Percentiles rank a stretch among this genome's conserved stretches.
These are phyloP conservation scores for Psix sp. DNA, from an alignment of 1,140 invertebrate species.

Conservation along the genomic window DNA sequence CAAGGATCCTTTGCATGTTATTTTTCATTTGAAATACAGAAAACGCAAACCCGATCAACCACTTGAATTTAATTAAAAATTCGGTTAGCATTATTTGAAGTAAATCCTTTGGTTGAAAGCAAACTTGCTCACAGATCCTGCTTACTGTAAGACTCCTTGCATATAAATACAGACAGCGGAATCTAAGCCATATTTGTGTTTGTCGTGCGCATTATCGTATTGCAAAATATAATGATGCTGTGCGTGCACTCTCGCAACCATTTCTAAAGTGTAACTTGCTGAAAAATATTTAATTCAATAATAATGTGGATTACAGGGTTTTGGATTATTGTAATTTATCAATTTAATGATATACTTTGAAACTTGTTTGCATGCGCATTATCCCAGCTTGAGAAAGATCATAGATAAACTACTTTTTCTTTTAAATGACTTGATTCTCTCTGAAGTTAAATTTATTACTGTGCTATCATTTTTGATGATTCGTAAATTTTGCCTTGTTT, in stretches of 20 bases:
- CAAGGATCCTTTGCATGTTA: too few relatives aligned
- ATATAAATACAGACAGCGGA: constrained; percentile 5
- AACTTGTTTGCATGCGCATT: constrained; percentile 31
- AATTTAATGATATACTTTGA: constrained; percentile 47
- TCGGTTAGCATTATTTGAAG: too few relatives aligned
- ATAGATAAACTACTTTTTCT: constrained; percentile 16
- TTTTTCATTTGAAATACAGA: too few relatives aligned
- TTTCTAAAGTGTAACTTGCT: constrained; percentile 31
- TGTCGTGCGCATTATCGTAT: constrained; percentile 22
- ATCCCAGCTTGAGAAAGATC: constrained; percentile 29
- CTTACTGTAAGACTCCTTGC: neutral
- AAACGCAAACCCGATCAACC: too few relatives aligned
- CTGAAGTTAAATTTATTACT: too few relatives aligned
- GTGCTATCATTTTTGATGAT: too few relatives aligned
- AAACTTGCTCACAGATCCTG: constrained; percentile 5
- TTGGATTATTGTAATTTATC: constrained; percentile 41
- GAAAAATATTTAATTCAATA: constrained; percentile 42
- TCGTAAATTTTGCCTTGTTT: too few relatives aligned
- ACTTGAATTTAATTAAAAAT: too few relatives aligned
- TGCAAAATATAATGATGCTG: constrained; percentile 38
- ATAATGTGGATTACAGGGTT: constrained; percentile 26
- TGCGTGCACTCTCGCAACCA: constrained; percentile 29
- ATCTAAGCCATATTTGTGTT: constrained; percentile 26
- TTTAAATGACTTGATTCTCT: constrained; percentile 2
- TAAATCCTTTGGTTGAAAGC: neutral